Evolutionary conservation across 2,113 vertebrate genomes (phyloP).

Genomic region (Sisor rabdophorus): DNA sequence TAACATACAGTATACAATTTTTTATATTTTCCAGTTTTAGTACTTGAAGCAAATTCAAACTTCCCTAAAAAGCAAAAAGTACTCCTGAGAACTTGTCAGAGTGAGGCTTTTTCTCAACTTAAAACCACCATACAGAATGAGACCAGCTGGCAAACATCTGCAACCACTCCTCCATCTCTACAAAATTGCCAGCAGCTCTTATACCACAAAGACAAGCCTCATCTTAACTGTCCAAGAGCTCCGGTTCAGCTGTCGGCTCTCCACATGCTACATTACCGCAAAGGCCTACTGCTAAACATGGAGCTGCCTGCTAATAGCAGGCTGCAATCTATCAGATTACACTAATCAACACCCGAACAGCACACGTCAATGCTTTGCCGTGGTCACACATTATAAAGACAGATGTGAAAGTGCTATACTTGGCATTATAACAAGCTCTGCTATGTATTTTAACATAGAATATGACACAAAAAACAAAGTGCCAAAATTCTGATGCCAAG

Average conservation of each 20-base stretch:
- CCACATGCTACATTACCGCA: neutral
- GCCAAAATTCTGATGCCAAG: neutral
- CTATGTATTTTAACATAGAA: conserved; percentile 14
- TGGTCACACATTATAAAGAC: neutral
- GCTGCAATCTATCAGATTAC: conserved; percentile 21
- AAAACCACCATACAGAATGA: conserved; percentile 26
- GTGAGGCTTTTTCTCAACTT: conserved; percentile 9
- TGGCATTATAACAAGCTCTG: neutral
- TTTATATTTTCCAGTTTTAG: neutral
- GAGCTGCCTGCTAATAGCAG: conserved; percentile 14
- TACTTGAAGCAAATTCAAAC: conserved; percentile 28
- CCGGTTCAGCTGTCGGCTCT: conserved; percentile 40
- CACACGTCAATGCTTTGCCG: conserved; percentile 3
- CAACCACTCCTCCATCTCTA: conserved; percentile 23
- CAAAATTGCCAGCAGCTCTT: conserved; percentile 33
- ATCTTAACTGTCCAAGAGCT: conserved; percentile 7
- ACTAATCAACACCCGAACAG: conserved; percentile 27
- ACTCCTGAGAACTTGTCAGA: conserved; percentile 16
- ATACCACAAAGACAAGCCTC: conserved; percentile 33
- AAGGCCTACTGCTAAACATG: conserved; percentile 17
- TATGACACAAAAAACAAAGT: conserved; percentile 20
- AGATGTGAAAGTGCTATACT: conserved; percentile 20
- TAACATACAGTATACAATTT: neutral
- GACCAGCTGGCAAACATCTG: conserved; percentile 41
- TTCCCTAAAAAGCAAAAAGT: conserved; percentile 23